phyloP scores from a whole-genome alignment of 2,888 invertebrate genomes.

The Elegia similella region DNA sequence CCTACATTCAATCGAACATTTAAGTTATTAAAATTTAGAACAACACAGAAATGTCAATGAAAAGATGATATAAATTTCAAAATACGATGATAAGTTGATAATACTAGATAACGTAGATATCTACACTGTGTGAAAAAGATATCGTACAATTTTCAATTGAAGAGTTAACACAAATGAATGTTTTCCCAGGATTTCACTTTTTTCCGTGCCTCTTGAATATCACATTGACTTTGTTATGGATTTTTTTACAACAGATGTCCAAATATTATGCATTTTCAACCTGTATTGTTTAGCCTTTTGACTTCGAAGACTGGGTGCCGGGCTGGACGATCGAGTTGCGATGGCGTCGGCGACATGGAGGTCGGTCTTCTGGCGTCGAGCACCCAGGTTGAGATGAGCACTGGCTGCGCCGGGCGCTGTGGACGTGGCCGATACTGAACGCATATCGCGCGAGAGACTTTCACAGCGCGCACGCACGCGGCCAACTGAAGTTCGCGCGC shows the following conservation, averaged over 20 bases:
- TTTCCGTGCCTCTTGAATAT: neutral
- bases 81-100: slow-evolving; percentile 22
- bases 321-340: slow-evolving; percentile 61
- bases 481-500: slow-evolving; percentile 64
- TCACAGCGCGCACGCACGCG: slow-evolving; percentile 78
- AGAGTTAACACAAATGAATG: neutral
- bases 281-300: slow-evolving; percentile 78
- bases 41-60: slow-evolving; percentile 24
- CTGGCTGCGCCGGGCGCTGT: slow-evolving; percentile 35
- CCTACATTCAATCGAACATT: neutral
- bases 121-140: slow-evolving; percentile 9
- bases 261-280: slow-evolving; percentile 36
- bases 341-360: slow-evolving; percentile 71
- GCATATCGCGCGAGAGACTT: slow-evolving; percentile 71
- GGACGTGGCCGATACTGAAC: slow-evolving; percentile 53
- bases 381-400: slow-evolving; percentile 56
- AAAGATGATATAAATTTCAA: slow-evolving; percentile 4
- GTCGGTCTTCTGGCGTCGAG: slow-evolving; percentile 82
- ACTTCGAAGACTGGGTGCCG: slow-evolving; percentile 80
- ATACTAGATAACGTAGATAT: slow-evolving; percentile 22
- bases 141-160: neutral
- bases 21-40: slow-evolving; percentile 10
- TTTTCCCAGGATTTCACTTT: slow-evolving; percentile 5
- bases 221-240: neutral
- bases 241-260: neutral